Base-by-base conservation (phyloP, 2,113 vertebrate genomes). In the Sylvia atricapilla region DNA sequence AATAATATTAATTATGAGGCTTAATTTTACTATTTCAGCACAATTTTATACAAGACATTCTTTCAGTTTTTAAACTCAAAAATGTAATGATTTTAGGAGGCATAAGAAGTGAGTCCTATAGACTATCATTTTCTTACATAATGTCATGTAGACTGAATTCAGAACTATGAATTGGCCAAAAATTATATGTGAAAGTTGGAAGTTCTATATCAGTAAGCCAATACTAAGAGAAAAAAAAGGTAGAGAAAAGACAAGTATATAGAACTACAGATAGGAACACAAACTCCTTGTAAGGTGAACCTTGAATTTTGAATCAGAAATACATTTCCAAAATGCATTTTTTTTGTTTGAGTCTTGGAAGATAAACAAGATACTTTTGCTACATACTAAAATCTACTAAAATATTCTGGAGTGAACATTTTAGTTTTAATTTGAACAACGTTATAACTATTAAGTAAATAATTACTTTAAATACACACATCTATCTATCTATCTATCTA, bases 271-370 rank as follows among this genome's bases (percentile, higher is more conserved):
- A 60, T 24, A 74, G 7, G 58, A 28, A 46, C 25, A 82, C 78
- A 94, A 96, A 49, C 3, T 41, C 47, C 46, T 86, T 3, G 7
- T 58, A 73, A 93, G 7, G 30, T 60, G 17, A 59, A 77, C 55
- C 44, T 94, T 84, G 76, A 84, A 81, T 62, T 24, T 35, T 73
- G 75, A 96, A 87, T 87, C 90, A 94, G 44, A 95, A 95, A 90
- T 33, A 69, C 18, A 93, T 72, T 92, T 95, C 88, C 59, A 64
- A 72, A 93, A 68, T 66, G 17, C 4, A 35, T 7, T 60, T 59
- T 83, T 74, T 47, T 60, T 15, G 16, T 60, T 78, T 63, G 19
- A 31, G 44, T 35, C 86, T 93, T 93, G 22, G 73, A 96, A 94
- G 7, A 55, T 84, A 89, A 97, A 93, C 13, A 55, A 81, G 22